phyloP scores from a whole-genome alignment of 2,888 invertebrate species.

The Erebia palarica region DNA sequence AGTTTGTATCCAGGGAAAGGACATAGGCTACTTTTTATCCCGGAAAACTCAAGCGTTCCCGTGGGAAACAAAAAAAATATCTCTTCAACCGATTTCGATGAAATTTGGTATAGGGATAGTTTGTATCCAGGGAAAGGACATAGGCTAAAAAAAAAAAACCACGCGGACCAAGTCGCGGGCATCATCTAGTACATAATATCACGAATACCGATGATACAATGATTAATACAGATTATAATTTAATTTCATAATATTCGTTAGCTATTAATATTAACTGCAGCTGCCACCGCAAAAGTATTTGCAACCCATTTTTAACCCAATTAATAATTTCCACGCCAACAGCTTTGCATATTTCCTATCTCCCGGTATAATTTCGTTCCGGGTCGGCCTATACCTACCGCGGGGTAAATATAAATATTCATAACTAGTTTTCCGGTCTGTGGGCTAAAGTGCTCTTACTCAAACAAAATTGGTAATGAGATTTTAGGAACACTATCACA shows the following conservation, averaged over 20 bases:
- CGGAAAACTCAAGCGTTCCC: too few species aligned
- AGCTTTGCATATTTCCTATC: conserved; percentile 41
- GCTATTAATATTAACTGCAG: background rate
- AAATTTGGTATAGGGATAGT: too few species aligned
- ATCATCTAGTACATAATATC: too few species aligned
- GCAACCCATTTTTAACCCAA: conserved; percentile 23
- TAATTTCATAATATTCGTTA: background rate
- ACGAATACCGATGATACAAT: too few species aligned
- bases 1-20: too few species aligned
- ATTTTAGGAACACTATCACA: conserved; percentile 35
- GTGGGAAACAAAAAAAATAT: too few species aligned
- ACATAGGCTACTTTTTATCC: too few species aligned
- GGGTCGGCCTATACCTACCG: conserved; percentile 36
- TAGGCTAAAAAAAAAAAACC: too few species aligned
- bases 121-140: too few species aligned
- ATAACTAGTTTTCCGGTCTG: conserved; percentile 45
- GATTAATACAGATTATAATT: too few species aligned
- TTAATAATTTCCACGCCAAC: conserved; percentile 33
- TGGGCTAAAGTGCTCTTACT: conserved; percentile 41
- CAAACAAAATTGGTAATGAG: conserved; percentile 46
- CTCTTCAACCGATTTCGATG: too few species aligned
- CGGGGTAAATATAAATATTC: conserved; percentile 47
- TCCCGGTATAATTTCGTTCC: conserved; percentile 36
- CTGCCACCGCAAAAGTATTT: conserved; percentile 27
- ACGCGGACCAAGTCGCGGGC: too few species aligned